Percentiles rank a stretch among this genome's conserved stretches.
Conservation (phyloP, 1,140 invertebrate species). For the Aphis craccivora region DNA sequence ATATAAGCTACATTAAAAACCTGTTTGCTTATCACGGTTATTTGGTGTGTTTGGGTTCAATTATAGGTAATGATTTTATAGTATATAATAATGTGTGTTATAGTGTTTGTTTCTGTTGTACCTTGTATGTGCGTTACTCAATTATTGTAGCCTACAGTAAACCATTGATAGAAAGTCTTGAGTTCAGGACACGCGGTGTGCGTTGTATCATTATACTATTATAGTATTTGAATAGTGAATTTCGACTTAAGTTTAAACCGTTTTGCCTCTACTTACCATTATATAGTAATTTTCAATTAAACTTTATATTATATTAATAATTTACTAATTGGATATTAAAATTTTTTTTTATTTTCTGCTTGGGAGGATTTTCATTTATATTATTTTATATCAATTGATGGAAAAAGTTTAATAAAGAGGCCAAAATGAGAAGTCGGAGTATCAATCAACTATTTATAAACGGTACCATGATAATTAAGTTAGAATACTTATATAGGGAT, state of each 20-base stretch:
- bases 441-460: neutral
- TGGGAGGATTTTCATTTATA: neutral
- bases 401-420: neutral
- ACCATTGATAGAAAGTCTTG: neutral
- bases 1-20: slow-evolving; percentile 6
- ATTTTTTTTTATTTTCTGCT: neutral
- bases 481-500: too few relatives aligned
- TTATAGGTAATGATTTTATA: neutral
- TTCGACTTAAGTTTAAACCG: neutral
- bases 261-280: neutral
- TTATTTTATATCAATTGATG: neutral
- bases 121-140: neutral
- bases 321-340: neutral
- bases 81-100: neutral
- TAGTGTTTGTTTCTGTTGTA: neutral
- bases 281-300: neutral
- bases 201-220: neutral
- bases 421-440: neutral
- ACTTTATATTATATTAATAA: neutral
- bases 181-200: too few relatives aligned
- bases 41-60: neutral
- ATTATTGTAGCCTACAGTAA: neutral
- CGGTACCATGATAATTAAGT: too few relatives aligned
- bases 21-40: neutral
- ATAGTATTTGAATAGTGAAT: neutral